These are phyloP conservation scores for Drosophila atripex DNA, from an alignment of 2,888 invertebrate species.

Conservation along the genomic window DNA sequence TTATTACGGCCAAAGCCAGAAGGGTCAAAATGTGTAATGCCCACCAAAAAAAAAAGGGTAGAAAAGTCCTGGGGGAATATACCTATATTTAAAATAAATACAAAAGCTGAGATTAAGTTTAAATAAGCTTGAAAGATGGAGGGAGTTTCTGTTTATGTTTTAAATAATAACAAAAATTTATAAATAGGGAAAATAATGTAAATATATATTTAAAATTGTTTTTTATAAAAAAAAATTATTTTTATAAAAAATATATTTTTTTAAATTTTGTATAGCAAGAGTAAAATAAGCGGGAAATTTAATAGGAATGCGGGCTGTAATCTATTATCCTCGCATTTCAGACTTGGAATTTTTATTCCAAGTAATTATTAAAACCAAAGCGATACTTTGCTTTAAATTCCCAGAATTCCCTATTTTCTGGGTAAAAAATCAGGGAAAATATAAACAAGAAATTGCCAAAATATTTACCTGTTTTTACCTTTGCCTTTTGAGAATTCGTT, in stretches of 20 bases:
- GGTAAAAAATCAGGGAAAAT: neutral
- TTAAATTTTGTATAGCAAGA: no score
- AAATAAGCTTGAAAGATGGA: neutral
- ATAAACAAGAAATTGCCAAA: neutral
- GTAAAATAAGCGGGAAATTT: no score
- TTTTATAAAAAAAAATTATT: no score
- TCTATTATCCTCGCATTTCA: no score
- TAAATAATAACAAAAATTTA: neutral
- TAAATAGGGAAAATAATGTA: no score
- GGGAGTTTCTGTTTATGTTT: neutral
- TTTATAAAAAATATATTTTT: no score
- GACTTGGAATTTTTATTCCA: no score
- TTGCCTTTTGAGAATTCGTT: conserved; percentile 14
- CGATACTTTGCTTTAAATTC: neutral
- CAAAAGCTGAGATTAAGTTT: neutral
- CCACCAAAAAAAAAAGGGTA: neutral
- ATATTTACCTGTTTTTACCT: conserved; percentile 12
- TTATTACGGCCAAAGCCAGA: conserved; percentile 11
- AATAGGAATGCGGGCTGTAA: no score
- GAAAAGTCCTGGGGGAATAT: neutral
- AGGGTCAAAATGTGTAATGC: neutral
- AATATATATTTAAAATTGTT: no score
- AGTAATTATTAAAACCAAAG: neutral
- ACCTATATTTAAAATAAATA: neutral
- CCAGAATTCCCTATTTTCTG: neutral